A percentile compares a stretch with the other conserved stretches of the same genome.
Evolutionary conservation across 2,113 vertebrate genomes (phyloP).

Genomic region (Steatornis caripensis): DNA sequence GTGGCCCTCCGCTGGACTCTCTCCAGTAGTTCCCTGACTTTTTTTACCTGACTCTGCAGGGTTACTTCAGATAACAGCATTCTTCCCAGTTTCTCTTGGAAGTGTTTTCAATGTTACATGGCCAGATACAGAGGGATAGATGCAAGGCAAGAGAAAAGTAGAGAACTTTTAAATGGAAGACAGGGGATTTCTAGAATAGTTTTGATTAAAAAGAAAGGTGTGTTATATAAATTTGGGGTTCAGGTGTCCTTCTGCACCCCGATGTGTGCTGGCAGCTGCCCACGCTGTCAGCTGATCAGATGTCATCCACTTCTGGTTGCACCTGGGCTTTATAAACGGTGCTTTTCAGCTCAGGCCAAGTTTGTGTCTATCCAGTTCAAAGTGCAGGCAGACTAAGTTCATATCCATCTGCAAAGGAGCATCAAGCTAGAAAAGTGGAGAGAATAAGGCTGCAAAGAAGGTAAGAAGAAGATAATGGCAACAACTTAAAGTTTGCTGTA

Average conservation of each 20-base stretch:
- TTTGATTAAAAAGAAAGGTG: not conserved
- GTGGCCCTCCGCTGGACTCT: no score
- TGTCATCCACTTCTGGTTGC: not conserved
- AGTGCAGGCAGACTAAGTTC: not conserved
- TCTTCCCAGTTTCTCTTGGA: not conserved
- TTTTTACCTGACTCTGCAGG: not conserved
- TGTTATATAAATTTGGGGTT: not conserved
- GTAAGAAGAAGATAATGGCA: not conserved
- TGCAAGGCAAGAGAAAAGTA: not conserved
- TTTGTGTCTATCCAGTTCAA: not conserved
- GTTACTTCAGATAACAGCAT: not conserved
- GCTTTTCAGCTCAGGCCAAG: not conserved
- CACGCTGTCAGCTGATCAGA: not conserved
- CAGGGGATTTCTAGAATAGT: not conserved
- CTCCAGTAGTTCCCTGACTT: no score
- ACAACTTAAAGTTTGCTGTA: not conserved
- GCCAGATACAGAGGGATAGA: not conserved
- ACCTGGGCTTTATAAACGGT: not conserved
- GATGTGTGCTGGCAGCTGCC: not conserved
- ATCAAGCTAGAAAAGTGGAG: not conserved
- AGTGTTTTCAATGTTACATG: rapidly evolving
- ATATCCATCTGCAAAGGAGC: not conserved
- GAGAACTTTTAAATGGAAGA: not conserved
- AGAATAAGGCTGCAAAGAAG: not conserved
- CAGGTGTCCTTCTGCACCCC: not conserved